These are phyloP conservation scores for Pecten maximus DNA, from an alignment of 2,888 invertebrate genomes.

Conservation along the genomic window DNA sequence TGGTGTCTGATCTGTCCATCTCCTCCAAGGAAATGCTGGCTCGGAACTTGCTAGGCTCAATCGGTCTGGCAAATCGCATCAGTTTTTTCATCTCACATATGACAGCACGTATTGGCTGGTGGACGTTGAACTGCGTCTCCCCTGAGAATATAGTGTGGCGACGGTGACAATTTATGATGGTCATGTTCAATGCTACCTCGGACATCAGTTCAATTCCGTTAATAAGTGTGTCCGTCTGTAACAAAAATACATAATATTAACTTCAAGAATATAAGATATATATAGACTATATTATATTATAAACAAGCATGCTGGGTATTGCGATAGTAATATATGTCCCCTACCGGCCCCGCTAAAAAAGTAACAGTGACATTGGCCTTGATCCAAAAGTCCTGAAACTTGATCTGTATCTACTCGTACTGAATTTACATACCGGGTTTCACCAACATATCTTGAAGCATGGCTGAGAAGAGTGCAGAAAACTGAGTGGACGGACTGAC, in stretches of 20 bases:
- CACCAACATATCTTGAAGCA: no score
- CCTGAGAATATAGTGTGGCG: not conserved
- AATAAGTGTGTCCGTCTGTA: not conserved
- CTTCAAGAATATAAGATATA: no score
- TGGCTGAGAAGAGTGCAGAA: no score
- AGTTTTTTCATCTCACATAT: conserved; percentile 16
- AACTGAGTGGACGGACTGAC: no score
- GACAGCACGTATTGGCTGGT: not conserved
- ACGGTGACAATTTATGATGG: not conserved
- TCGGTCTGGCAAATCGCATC: not conserved
- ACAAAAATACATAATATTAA: not conserved
- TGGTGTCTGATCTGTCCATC: not conserved
- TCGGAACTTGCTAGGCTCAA: not conserved
- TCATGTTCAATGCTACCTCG: not conserved
- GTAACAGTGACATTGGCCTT: no score
- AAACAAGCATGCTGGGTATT: no score
- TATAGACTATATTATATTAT: no score
- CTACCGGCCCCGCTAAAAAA: no score
- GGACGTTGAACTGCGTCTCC: not conserved
- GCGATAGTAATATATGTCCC: no score
- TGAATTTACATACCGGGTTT: no score
- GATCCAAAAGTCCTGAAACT: no score
- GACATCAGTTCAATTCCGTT: not conserved
- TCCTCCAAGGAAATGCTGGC: not conserved
- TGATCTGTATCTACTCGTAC: no score